Percentiles rank a stretch among this genome's conserved stretches.
Evolutionary conservation across 2,113 vertebrate species (phyloP).

Genomic region (Zosterops lateralis): DNA sequence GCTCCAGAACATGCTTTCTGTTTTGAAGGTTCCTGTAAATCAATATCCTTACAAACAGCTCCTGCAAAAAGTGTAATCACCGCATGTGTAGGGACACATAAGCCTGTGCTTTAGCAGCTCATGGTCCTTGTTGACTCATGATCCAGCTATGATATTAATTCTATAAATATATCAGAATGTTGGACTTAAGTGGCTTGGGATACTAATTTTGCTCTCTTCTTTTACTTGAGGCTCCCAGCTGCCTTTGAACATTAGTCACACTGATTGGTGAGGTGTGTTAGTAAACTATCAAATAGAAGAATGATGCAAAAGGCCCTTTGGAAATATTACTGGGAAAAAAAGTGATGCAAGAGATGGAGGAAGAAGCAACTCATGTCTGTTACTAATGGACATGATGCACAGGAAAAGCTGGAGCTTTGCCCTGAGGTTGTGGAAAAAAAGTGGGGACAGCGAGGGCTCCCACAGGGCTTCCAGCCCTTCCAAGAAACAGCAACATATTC

Average conservation of each 20-base stretch:
- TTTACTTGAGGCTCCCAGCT: background rate
- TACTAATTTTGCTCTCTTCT: background rate
- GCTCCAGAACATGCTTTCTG: background rate
- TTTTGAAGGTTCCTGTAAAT: conserved; percentile 39
- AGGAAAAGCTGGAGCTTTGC: background rate
- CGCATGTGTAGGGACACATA: background rate
- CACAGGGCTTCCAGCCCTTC: background rate
- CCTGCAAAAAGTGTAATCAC: background rate
- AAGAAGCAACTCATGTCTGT: background rate
- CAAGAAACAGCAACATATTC: background rate
- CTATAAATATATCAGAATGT: background rate
- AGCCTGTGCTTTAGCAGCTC: background rate
- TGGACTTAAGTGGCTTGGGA: background rate
- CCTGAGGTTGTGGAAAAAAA: background rate
- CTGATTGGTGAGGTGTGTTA: background rate
- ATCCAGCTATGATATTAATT: background rate
- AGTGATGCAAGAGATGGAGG: background rate
- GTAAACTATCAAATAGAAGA: background rate
- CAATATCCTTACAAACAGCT: background rate
- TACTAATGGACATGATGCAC: background rate
- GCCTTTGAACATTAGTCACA: background rate
- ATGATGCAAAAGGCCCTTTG: background rate
- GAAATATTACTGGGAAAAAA: background rate
- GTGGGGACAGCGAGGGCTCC: background rate
- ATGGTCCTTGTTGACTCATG: background rate